Base-by-base conservation (phyloP, 2,113 vertebrate species). In the Bambusicola thoracicus region DNA sequence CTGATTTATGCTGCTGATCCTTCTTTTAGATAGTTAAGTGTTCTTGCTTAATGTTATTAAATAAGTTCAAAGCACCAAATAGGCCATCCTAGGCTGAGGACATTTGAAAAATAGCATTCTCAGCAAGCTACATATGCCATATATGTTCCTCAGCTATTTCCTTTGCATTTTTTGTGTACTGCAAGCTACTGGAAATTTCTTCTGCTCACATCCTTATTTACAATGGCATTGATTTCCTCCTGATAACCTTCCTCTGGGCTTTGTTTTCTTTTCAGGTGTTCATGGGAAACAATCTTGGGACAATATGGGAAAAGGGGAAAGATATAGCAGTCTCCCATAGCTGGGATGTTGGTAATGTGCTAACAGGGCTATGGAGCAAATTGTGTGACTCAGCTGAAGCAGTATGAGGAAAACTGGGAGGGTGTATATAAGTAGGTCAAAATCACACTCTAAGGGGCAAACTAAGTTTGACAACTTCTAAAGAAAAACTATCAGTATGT, bases 11-110 rank as follows among this genome's bases (percentile, higher is more conserved):
- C 69, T 48, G 66, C 93, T 92, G 91, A 96, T 97, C 95, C 95
- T 97, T 97, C 94, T 97, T 97, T 96, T 95, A 96, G 95, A 97
- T 97, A 97, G 96, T 97, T 97, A 97, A 97, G 94, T 97, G 94
- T 97, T 98, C 97, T 97, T 94, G 92, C 97, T 97, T 98, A 97
- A 98, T 97, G 96, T 97, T 98, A 98, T 98, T 98, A 98, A 98
- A 95, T 96, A 97, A 96, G 94, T 97, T 95, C 91, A 97, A 97
- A 96, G 95, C 90, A 96, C 78, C 65, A 94, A 95, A 95, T 95
- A 95, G 92, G 69, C 94, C 91, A 92, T 97, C 82, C 85, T 90
- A 87, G 89, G 79, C 84, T 96, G 59, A 68, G 67, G 86, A 72
- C 73, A 44, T 93, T 90, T 97, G 94, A 95, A 96, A 96, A 97